These are phyloP conservation scores for Eristalis pertinax DNA, from an alignment of 2,888 invertebrate genomes.

Conservation along the genomic window DNA sequence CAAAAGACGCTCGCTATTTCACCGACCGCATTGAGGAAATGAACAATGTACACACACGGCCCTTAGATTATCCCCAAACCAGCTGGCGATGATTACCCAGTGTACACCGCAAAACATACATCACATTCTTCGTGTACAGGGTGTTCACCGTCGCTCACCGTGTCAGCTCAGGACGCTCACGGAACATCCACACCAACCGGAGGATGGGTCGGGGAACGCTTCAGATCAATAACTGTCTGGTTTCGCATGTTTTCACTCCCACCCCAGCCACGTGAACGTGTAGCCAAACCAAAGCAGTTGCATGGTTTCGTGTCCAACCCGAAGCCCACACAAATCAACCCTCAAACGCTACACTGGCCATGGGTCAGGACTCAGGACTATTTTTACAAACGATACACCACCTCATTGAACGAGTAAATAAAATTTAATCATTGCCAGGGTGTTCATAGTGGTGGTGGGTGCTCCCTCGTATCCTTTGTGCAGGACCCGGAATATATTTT, in stretches of 20 bases:
- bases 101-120: background rate
- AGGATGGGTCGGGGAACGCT: background rate
- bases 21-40: too few species aligned
- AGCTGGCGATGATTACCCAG: background rate
- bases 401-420: background rate
- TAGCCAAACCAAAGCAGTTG: background rate
- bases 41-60: too few species aligned
- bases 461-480: background rate
- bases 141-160: background rate
- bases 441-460: background rate
- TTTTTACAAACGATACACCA: background rate
- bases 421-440: background rate
- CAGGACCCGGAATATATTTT: background rate
- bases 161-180: background rate
- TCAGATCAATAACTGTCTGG: background rate
- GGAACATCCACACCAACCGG: background rate
- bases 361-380: background rate
- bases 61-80: background rate
- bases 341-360: too few species aligned
- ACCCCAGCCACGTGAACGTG: too few species aligned
- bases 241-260: background rate
- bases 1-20: too few species aligned
- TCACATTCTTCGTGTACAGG: background rate
- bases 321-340: background rate
- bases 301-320: background rate